phyloP scores from a whole-genome alignment of 1,140 invertebrate genomes.

The Drosophila gunungcola region DNA sequence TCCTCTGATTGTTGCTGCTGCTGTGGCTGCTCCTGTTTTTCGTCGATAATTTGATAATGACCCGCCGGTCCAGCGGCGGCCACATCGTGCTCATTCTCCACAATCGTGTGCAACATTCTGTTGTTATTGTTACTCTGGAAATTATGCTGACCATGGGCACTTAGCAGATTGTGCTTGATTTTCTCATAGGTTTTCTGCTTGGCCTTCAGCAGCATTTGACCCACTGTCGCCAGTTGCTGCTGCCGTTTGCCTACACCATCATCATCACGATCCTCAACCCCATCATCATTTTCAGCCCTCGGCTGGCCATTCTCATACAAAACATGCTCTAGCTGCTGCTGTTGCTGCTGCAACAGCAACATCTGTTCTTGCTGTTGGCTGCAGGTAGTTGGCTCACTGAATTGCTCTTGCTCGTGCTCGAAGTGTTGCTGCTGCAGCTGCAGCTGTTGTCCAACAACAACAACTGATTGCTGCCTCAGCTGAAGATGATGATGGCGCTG shows the following conservation, averaged over 20 bases:
- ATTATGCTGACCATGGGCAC: constrained; percentile 69
- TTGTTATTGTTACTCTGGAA: constrained; percentile 68
- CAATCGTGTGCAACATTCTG: constrained; percentile 71
- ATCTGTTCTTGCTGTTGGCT: constrained; percentile 84
- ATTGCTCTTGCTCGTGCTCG: constrained; percentile 75
- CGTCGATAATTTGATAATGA: constrained; percentile 79
- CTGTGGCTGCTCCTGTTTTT: constrained; percentile 55
- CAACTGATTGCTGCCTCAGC: constrained; percentile 68
- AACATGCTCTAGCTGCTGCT: constrained; percentile 61
- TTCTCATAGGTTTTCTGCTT: constrained; percentile 81
- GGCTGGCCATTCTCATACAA: constrained; percentile 66
- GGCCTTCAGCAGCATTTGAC: constrained; percentile 72
- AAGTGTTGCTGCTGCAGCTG: constrained; percentile 53
- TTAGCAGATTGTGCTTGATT: constrained; percentile 76
- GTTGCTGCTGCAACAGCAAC: constrained; percentile 57
- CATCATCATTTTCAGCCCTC: constrained; percentile 44
- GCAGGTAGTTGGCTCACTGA: constrained; percentile 72
- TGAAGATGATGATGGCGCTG: constrained; percentile 71
- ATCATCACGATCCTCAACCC: constrained; percentile 34
- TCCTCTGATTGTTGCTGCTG: constrained; percentile 2
- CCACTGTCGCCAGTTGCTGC: constrained; percentile 57
- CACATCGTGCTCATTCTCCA: constrained; percentile 80
- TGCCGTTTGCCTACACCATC: constrained; percentile 36
- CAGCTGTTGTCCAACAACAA: constrained; percentile 53
- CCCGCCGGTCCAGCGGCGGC: constrained; percentile 71